phyloP scores from a whole-genome alignment of 2,888 invertebrate species.

The Deilephila elpenor region DNA sequence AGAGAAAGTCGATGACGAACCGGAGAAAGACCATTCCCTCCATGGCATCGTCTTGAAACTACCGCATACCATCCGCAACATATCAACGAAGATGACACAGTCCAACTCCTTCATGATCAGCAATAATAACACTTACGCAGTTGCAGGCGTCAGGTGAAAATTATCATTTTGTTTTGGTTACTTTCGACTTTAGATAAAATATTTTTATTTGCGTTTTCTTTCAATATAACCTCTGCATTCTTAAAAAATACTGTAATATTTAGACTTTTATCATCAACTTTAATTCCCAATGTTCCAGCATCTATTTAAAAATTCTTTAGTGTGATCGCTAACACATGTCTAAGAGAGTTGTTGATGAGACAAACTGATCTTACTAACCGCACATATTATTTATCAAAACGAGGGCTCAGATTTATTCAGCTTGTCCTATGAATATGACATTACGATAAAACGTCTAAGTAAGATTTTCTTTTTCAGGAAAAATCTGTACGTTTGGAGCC shows the following conservation, averaged over 20 bases:
- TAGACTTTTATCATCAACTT: no score
- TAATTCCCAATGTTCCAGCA: no score
- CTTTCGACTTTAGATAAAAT: not conserved
- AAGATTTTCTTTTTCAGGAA: slow-evolving; percentile 83
- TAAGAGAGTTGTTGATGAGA: no score
- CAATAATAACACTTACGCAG: slow-evolving; percentile 94
- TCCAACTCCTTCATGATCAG: slow-evolving; percentile 97
- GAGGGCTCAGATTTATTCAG: no score
- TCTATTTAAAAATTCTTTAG: no score
- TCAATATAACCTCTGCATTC: no score
- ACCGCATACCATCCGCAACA: slow-evolving; percentile 96
- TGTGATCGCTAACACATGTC: no score
- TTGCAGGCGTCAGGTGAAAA: slow-evolving; percentile 94
- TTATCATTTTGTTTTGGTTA: not conserved
- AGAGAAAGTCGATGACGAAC: slow-evolving; percentile 64
- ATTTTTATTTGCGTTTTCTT: no score
- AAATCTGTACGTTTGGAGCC: slow-evolving; percentile 97
- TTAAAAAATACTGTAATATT: no score
- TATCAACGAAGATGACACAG: slow-evolving; percentile 94
- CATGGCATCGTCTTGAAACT: slow-evolving; percentile 88
- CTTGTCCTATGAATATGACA: no score
- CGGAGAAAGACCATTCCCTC: slow-evolving; percentile 66
- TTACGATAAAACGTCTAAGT: not conserved
- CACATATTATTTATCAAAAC: no score
- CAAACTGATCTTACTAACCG: no score